Base-by-base conservation (phyloP, 2,888 invertebrate species). In the Iphiclides podalirius region DNA sequence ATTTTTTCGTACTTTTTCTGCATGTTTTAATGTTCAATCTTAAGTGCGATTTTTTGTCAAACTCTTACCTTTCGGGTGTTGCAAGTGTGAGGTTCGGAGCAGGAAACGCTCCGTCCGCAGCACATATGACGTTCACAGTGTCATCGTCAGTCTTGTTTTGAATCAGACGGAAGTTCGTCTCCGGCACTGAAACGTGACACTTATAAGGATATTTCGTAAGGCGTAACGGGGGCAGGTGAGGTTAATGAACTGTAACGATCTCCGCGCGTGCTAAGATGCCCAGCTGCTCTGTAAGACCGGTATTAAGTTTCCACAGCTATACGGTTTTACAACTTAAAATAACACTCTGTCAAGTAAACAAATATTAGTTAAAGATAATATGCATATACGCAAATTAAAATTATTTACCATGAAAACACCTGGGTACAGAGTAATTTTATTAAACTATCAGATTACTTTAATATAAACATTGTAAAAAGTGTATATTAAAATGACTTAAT, bases 61-160 rank as follows among this genome's bases (percentile, higher is more conserved):
- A n/a, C 6, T 16, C 70, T 73, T 61, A 89, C 89, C 80, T 80
- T 49, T 87, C 87, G 15, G 88, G 87, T 38, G 89, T 89, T 42
- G 86, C 84, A 8, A 89, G 75, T 23, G 89, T 89, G 53, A 89
- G 80, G 66, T 86, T 86, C 0, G 92, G 92, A 58, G 87, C 82
- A 6, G 91, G 91, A 60, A 77, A 91, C 41, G 90, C 82, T 8
- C 91, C 91, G 44, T 85, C 86, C 53, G 90, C 90, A 6, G 87
- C 81, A 60, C 92, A 92, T 60, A 91, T 86, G 69, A 90, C 83
- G 64, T 85, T 89, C 46, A 90, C 79, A 0, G 79, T 88, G 53
- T 84, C 85, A 54, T 89, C 89, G 58, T 89, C 81, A 53, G 85
- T 86, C 75, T 89, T 89, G 72, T 89, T 88, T 73, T 88, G 89